A percentile compares a stretch with the other conserved stretches of the same genome.
Evolutionary conservation across 2,888 invertebrate genomes (phyloP).

Genomic region (Halocaridina rubra): DNA sequence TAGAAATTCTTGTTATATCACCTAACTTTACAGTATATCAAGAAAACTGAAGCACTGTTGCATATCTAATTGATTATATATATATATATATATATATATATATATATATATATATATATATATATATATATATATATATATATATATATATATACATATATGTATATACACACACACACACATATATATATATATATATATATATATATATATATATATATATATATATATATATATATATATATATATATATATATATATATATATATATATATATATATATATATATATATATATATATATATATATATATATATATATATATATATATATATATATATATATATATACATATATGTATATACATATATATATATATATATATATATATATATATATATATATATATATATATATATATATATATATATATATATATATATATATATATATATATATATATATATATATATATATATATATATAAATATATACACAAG

Average conservation of each 20-base stretch:
- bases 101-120: not conserved
- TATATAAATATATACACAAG: no score
- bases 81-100: not conserved
- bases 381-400: not conserved
- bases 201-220: not conserved
- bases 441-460: not conserved
- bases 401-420: not conserved
- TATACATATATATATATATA: not conserved
- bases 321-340: not conserved
- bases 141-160: not conserved
- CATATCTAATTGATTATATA: not conserved
- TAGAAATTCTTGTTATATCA: no score
- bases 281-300: not conserved
- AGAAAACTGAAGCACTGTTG: not conserved
- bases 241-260: not conserved
- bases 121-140: conserved; percentile 8
- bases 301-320: not conserved
- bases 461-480: not conserved
- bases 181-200: not conserved
- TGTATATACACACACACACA: not conserved
- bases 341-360: not conserved
- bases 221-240: not conserved
- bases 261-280: not conserved
- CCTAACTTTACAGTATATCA: no score
- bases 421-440: conserved; percentile 7